Base-by-base conservation (phyloP, 1,140 invertebrate genomes). In the Heliothis virescens region DNA sequence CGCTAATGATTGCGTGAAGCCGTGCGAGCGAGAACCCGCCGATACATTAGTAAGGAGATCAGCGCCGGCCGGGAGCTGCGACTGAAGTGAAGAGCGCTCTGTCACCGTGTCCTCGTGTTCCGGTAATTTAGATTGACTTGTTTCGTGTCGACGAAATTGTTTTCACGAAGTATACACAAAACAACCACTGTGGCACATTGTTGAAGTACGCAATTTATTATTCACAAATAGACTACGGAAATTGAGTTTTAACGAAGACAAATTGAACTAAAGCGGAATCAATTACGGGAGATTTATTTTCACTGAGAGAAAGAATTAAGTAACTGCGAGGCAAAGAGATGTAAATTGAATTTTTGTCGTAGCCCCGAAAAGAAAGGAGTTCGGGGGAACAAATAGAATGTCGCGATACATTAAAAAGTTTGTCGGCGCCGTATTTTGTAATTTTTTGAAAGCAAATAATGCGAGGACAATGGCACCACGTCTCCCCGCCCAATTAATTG, bases 241-340 rank as follows among this genome's bases (percentile, higher is more conserved):
- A 93, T 93, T 91, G 92, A 89, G 90, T 92, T 93, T 92, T 92
- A 93, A 93, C 91, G 90, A 93, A 92, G 92, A 93, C 92, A 93
- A 91, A 93, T 92, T 92, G 90, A 91, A 92, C 87, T 91, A 90
- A 92, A 94, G 87, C 90, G 83, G 88, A 94, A 94, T 91, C 91
- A 92, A 94, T 94, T 94, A 92, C 85, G 87, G 86, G 85, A 92
- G 90, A 93, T 93, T 92, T 93, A 92, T 92, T 92, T 91, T 90
- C 87, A 87, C 89, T 77, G 86, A 86, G 84, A 85, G 86, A 90
- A 90, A 90, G 87, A 92, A 91, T 91, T 88, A 91, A 91, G 86
- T 90, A 90, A 90, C 85, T 86, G 84, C 82, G 88, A 87, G 82
- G 84, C 85, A 86, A 87, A 80, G 83, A 90, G 87, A 91, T 91